Evolutionary conservation across 2,113 vertebrate genomes (phyloP).

Genomic region (Bos indicus): DNA sequence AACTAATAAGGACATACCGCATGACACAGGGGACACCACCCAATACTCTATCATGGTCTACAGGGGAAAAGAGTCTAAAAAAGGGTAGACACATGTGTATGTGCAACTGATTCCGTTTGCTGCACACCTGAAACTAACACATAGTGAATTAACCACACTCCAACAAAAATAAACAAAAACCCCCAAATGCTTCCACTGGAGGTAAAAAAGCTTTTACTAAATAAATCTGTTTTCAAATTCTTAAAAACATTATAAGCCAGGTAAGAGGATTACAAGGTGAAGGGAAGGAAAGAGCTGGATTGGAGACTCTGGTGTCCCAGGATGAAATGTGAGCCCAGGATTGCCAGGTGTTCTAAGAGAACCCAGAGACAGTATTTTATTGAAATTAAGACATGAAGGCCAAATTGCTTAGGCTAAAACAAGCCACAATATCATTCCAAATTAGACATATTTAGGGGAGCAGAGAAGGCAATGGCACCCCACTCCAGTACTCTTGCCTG

Average conservation of each 20-base stretch:
- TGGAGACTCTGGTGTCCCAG: background rate
- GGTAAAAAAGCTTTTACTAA: background rate
- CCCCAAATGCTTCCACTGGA: background rate
- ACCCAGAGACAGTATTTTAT: background rate
- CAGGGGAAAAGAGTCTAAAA: background rate
- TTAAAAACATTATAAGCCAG: background rate
- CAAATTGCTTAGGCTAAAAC: background rate
- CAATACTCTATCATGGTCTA: background rate
- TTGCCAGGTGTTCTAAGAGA: background rate
- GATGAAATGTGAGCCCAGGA: background rate
- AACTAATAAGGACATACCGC: background rate
- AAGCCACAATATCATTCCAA: background rate
- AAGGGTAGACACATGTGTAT: fast-evolving
- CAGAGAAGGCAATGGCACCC: no score
- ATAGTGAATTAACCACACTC: no score
- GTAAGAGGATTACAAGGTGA: background rate
- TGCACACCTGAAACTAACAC: background rate
- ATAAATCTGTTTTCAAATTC: background rate
- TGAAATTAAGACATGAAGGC: slow-evolving; percentile 8
- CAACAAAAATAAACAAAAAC: background rate
- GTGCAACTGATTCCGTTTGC: background rate
- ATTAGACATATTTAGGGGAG: background rate
- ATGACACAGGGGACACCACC: background rate
- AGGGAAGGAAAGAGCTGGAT: background rate
- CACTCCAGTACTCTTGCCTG: no score